phyloP scores from a whole-genome alignment of 2,888 invertebrate genomes.

The Congeria kusceri region DNA sequence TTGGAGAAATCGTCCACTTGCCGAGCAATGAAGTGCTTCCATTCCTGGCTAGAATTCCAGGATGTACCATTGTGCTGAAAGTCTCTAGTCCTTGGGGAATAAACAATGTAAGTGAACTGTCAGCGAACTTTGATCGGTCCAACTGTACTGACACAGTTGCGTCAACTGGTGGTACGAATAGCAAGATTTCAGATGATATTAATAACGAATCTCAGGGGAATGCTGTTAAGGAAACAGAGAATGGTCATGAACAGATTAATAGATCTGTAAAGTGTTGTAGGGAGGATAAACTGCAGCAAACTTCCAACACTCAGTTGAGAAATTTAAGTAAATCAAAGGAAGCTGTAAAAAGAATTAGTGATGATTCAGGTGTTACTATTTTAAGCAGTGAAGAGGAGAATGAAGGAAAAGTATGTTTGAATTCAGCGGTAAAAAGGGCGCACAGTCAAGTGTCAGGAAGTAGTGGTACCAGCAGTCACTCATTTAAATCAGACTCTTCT shows the following conservation, averaged over 20 bases:
- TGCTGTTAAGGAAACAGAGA: background rate
- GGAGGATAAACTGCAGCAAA: no score
- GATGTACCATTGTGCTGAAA: background rate
- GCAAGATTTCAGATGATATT: background rate
- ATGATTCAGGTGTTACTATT: conserved; percentile 16
- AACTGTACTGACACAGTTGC: no score
- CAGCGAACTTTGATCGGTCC: no score
- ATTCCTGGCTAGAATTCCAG: conserved; percentile 18
- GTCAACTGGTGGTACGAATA: no score
- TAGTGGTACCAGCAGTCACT: conserved; percentile 36
- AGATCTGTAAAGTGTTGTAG: no score
- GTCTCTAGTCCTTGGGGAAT: no score
- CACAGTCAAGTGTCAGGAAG: conserved; percentile 45
- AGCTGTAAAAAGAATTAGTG: conserved; percentile 10
- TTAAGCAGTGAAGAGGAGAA: conserved; percentile 6
- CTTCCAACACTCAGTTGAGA: no score
- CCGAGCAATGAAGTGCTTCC: conserved; percentile 21
- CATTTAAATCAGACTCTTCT: conserved; percentile 26
- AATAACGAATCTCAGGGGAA: background rate
- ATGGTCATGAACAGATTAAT: background rate
- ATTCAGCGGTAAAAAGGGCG: conserved; percentile 25
- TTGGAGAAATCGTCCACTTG: conserved; percentile 19
- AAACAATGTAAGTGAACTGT: no score
- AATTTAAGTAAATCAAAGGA: no score
- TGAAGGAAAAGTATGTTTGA: background rate